Percentiles rank a stretch among this genome's conserved stretches.
Evolutionary conservation across 2,888 invertebrate genomes (phyloP).

Genomic region (Incurvaria masculella): DNA sequence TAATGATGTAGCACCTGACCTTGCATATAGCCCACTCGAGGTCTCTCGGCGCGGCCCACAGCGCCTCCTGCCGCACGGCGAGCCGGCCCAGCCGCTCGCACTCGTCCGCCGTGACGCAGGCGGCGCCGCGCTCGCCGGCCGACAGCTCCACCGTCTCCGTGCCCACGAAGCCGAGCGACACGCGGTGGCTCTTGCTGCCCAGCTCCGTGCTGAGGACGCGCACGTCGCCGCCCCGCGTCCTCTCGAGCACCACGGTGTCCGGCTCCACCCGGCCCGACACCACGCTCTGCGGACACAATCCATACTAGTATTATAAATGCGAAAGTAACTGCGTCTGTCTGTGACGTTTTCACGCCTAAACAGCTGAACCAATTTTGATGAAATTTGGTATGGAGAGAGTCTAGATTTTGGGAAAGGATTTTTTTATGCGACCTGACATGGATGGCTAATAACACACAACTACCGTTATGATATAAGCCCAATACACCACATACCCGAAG

Average conservation of each 20-base stretch:
- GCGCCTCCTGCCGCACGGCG: conserved; percentile 59
- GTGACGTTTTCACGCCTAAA: no score
- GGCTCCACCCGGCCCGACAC: conserved; percentile 78
- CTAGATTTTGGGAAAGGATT: no score
- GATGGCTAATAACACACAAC: no score
- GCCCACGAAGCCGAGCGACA: conserved; percentile 38
- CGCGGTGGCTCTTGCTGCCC: conserved; percentile 54
- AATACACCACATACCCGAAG: no score
- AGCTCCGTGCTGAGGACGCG: conserved; percentile 38
- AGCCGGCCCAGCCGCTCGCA: conserved; percentile 54
- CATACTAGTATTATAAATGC: no score
- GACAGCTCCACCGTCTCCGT: conserved; percentile 35
- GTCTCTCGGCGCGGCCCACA: conserved; percentile 69
- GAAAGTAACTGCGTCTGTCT: no score
- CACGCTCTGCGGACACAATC: conserved; percentile 74
- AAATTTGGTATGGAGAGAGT: no score
- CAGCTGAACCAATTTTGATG: no score
- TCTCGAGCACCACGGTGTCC: conserved; percentile 62
- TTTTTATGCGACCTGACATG: no score
- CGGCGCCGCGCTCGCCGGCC: conserved; percentile 30
- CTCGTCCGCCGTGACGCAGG: conserved; percentile 56
- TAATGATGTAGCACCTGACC: conserved; percentile 30
- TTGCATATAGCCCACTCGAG: conserved; percentile 76
- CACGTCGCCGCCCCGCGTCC: conserved; percentile 44
- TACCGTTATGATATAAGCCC: no score